Conservation (phyloP, 2,888 invertebrate genomes). For the Amphipoea lucens region DNA sequence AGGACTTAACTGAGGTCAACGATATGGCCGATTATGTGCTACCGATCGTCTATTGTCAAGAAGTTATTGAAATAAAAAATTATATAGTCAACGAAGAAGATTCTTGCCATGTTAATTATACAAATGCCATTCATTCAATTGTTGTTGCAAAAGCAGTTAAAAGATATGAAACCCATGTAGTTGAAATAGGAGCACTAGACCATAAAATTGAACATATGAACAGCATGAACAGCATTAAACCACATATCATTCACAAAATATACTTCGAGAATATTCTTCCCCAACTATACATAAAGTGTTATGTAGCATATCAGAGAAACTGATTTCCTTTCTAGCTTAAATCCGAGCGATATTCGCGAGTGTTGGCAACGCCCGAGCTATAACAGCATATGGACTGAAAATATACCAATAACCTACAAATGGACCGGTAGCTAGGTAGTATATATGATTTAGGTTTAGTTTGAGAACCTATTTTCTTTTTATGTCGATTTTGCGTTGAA, state of each 20-base stretch:
- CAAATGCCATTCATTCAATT: neutral
- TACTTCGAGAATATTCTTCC: constrained; percentile 32
- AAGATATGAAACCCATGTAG: neutral
- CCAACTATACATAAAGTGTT: constrained; percentile 30
- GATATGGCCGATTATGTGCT: too few species aligned
- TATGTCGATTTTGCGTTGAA: neutral
- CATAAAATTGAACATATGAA: constrained; percentile 19
- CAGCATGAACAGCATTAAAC: constrained; percentile 17
- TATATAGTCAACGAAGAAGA: neutral
- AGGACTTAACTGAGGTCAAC: neutral
- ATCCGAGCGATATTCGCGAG: constrained; percentile 48
- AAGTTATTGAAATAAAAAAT: neutral
- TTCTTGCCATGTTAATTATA: neutral
- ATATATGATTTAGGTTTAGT: constrained; percentile 30
- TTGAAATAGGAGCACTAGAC: neutral
- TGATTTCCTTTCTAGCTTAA: constrained; percentile 61
- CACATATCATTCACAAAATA: constrained; percentile 32
- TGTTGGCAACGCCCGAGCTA: constrained; percentile 49
- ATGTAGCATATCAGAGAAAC: constrained; percentile 51
- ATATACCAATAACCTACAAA: constrained; percentile 54
- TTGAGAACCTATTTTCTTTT: constrained; percentile 12
- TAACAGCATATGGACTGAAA: constrained; percentile 57
- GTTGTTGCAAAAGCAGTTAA: neutral
- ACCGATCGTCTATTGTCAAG: neutral
- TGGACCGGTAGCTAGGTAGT: constrained; percentile 24